A percentile compares a stretch with the other conserved stretches of the same genome.
Evolutionary conservation across 1,140 invertebrate genomes (phyloP).

Genomic region (Stegodyphus dumicola): DNA sequence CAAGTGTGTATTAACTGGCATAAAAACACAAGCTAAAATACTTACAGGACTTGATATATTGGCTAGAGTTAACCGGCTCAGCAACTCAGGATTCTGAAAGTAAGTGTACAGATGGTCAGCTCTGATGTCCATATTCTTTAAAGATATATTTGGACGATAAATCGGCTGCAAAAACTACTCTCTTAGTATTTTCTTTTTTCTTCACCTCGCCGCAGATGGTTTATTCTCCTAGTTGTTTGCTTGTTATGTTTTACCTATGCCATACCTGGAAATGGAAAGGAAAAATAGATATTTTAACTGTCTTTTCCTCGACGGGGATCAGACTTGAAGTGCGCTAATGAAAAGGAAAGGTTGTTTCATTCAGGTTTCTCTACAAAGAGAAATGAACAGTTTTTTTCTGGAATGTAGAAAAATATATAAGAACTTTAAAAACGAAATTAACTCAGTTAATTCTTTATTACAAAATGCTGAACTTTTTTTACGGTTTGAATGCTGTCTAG

Average conservation of each 20-base stretch:
- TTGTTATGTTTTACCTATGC: constrained; percentile 3
- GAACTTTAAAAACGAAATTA: too few species aligned
- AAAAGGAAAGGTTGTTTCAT: too few species aligned
- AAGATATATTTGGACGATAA: constrained; percentile 37
- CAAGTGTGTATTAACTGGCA: constrained; percentile 35
- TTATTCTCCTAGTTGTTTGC: constrained; percentile 29
- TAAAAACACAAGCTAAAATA: constrained; percentile 23
- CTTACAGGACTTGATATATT: constrained; percentile 30
- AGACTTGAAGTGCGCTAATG: too few species aligned
- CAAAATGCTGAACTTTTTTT: too few species aligned
- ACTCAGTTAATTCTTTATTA: too few species aligned
- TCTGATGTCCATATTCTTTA: constrained; percentile 37
- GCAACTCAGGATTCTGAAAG: constrained; percentile 9
- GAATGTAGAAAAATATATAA: too few species aligned
- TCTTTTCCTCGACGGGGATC: neutral
- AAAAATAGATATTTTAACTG: constrained; percentile 1
- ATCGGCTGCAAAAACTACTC: neutral
- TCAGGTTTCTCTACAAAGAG: too few species aligned
- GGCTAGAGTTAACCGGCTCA: constrained; percentile 14
- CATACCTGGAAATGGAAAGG: constrained; percentile 12
- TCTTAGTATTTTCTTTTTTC: constrained; percentile 13
- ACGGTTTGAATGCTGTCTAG: too few species aligned
- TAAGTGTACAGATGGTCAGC: constrained; percentile 5
- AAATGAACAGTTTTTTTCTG: too few species aligned
- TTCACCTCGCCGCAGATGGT: constrained; percentile 11